Base-by-base conservation (phyloP, 2,888 invertebrate species). In the Atrina japonica region DNA sequence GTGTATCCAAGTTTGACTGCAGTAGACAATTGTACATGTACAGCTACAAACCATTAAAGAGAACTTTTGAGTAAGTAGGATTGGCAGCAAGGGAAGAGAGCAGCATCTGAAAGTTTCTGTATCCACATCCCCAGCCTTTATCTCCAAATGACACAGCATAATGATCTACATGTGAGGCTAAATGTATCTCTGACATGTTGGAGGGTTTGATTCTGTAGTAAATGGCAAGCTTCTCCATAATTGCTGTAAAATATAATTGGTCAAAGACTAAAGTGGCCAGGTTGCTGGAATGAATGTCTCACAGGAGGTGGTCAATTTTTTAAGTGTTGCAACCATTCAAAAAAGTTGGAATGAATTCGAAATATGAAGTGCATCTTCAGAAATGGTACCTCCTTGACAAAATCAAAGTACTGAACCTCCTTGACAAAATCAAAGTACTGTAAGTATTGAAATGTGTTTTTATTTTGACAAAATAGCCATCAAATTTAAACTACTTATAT, bases 101-200 rank as follows among this genome's bases (percentile, higher is more conserved):
- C 83, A 97, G 92, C 96, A 97, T 97, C 90, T 97, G 97, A 91
- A 96, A 94, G 91, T 97, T 96, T 84, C 97, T 92, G 89, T 96
- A 97, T 0, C 97, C 97, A 87, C 97, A 97, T 1, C 97, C 97
- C 96, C 96, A 97, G 9, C 97, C 97, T 82, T 94, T 93, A 91
- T 97, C 97, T 14, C 96, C 96, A 86, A 96, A 96, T 0, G 96
- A 95, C 49, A 95, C 95, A 1, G 95, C 95, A 89, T 95, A 96
- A 91, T 96, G 96, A 89, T 96, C 96, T 49, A 95, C 94, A 0
- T 94, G 94, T 27, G 95, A 94, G 90, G 96, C 96, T 75, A 96
- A 92, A 89, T 94, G 93, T 0, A 94, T 94, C 86, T 93, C 93
- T 63, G 93, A 92, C 67, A 95, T 94, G 84, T 94, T 94, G 49